Conservation (phyloP, 1,140 invertebrate genomes). For the Hypothenemus hampei region DNA sequence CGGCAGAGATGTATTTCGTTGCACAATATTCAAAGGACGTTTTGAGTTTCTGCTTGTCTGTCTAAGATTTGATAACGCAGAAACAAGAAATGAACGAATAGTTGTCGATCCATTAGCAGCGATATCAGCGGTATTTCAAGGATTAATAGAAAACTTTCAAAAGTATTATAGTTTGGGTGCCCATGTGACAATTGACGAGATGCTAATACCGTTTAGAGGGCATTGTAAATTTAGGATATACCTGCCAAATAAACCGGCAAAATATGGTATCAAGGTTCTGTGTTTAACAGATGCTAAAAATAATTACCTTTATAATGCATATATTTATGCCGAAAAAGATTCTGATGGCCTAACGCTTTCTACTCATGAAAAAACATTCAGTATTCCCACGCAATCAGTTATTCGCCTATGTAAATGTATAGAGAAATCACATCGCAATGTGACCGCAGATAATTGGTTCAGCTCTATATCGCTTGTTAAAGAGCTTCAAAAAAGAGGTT, state of each 20-base stretch:
- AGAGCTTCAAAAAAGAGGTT: slow-evolving; percentile 29
- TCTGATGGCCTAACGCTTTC: not conserved
- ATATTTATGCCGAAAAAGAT: slow-evolving; percentile 27
- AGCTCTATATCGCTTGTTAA: slow-evolving; percentile 39
- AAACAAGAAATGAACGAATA: too few relatives aligned
- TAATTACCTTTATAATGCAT: slow-evolving; percentile 40
- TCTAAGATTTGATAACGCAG: too few relatives aligned
- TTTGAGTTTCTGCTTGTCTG: slow-evolving; percentile 1
- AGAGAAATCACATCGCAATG: slow-evolving; percentile 36
- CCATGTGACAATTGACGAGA: too few relatives aligned
- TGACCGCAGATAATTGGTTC: slow-evolving; percentile 47
- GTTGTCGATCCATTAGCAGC: too few relatives aligned
- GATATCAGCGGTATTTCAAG: too few relatives aligned
- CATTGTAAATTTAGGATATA: slow-evolving; percentile 6
- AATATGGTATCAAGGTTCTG: slow-evolving; percentile 8
- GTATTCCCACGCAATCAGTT: slow-evolving; percentile 3
- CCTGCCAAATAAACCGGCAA: slow-evolving; percentile 6
- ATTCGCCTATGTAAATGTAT: slow-evolving; percentile 24
- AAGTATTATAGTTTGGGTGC: too few relatives aligned
- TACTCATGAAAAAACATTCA: slow-evolving; percentile 7
- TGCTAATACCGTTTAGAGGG: too few relatives aligned
- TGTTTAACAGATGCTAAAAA: slow-evolving; percentile 28
- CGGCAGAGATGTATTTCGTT: slow-evolving; percentile 23
- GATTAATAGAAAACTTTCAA: too few relatives aligned
- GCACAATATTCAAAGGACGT: too few relatives aligned